Evolutionary conservation across 2,113 vertebrate genomes (phyloP).

Genomic region (Phalacrocorax carbo): DNA sequence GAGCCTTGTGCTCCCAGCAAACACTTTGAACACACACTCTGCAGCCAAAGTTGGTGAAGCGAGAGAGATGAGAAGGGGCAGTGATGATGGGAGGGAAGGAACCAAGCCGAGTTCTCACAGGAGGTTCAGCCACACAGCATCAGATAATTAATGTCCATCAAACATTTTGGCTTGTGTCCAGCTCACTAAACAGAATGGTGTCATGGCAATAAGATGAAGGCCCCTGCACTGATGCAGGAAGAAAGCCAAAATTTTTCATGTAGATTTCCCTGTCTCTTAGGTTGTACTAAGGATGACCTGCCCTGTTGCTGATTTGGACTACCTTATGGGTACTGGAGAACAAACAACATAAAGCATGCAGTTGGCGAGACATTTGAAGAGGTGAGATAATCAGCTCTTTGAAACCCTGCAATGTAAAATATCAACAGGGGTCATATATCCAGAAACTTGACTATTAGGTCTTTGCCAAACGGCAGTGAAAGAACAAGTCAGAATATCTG

Average conservation of each 20-base stretch:
- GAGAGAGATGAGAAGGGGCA: slow-evolving; percentile 58
- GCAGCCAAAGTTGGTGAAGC: slow-evolving; percentile 33
- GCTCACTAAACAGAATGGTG: background rate
- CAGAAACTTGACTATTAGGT: background rate
- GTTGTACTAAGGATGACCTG: background rate
- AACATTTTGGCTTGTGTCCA: slow-evolving; percentile 27
- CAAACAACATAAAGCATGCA: background rate
- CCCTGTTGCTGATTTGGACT: background rate
- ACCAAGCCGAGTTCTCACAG: slow-evolving; percentile 34
- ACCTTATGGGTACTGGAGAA: background rate
- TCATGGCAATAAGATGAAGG: background rate
- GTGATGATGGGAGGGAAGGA: slow-evolving; percentile 40
- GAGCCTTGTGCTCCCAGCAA: background rate
- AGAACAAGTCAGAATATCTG: background rate
- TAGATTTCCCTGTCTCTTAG: background rate
- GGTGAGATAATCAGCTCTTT: background rate
- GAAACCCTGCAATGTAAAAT: background rate
- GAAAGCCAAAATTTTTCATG: background rate
- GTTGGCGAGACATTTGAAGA: background rate
- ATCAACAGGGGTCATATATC: background rate
- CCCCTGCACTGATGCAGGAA: background rate
- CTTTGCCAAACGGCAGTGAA: background rate
- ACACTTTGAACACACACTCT: background rate
- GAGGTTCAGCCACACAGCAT: slow-evolving; percentile 36
- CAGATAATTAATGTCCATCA: slow-evolving; percentile 53